phyloP scores from a whole-genome alignment of 2,113 vertebrate species.

The Phrynosoma blainvillii region DNA sequence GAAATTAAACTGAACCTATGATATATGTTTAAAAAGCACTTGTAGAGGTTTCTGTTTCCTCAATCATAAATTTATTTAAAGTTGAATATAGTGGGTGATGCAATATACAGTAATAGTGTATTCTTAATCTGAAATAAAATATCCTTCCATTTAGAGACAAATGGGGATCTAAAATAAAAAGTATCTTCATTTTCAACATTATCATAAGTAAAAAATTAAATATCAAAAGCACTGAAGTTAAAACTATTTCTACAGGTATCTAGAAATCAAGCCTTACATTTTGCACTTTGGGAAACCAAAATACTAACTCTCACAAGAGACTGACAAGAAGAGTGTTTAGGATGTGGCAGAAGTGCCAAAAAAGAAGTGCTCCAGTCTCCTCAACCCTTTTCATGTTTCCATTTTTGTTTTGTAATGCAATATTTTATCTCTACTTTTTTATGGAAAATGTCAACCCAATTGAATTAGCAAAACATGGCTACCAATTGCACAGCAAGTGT shows the following conservation, averaged over 20 bases:
- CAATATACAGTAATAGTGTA: slow-evolving; percentile 23
- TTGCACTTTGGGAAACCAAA: background rate
- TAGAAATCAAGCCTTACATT: slow-evolving; percentile 11
- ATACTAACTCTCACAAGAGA: background rate
- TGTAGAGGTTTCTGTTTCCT: slow-evolving; percentile 59
- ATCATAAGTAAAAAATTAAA: slow-evolving; percentile 24
- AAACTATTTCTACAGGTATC: background rate
- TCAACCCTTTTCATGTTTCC: too few species aligned
- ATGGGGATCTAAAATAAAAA: slow-evolving; percentile 6
- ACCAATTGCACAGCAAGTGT: too few species aligned
- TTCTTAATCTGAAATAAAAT: slow-evolving; percentile 42
- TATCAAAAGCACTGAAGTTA: background rate
- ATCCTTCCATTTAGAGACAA: slow-evolving; percentile 37
- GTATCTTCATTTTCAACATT: background rate
- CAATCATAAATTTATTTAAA: slow-evolving; percentile 48
- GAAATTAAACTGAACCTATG: slow-evolving; percentile 59
- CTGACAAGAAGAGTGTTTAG: too few species aligned
- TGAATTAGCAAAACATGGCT: too few species aligned
- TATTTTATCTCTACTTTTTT: too few species aligned
- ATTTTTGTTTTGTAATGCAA: too few species aligned
- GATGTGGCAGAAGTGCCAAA: too few species aligned
- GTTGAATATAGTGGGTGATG: slow-evolving; percentile 33
- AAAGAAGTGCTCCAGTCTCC: too few species aligned
- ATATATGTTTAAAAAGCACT: slow-evolving; percentile 43
- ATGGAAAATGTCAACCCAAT: too few species aligned